Evolutionary conservation across 2,888 invertebrate species (phyloP), one percentile per base, ranked within the genome.

Genomic region (Philaethria dido): DNA sequence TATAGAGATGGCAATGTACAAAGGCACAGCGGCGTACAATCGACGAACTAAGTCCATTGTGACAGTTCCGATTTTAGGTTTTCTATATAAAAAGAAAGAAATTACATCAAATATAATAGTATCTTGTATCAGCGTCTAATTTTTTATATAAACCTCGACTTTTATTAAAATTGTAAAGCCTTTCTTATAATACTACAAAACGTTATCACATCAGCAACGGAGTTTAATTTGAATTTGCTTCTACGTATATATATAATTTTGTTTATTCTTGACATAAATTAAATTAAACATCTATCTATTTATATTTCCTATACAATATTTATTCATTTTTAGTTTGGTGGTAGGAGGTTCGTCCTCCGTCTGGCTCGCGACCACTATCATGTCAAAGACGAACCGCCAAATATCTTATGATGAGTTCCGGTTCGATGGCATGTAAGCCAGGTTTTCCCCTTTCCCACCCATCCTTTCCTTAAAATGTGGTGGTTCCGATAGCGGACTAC

Each of bases 11-110:
- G 74, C 74, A 74, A 63, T 71, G 72, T 73, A 84, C 84, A 84
- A 85, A 85, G 79, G 80, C 79, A 80, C 76, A 78, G 79, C 78
- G 76, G 75, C 78, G 74, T 74, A 77, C 81, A 85, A 87, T 87
- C 84, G 83, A 79, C 76, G 71, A 73, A 81, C 83, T 81, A 82
- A 80, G 74, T 72, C 84, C 72, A 84, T 88, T 87, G 87, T 87
- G 77, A 76, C 74, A 76, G 77, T 74, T 75, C 75, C 73, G 72
- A 77, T 75, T 52, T 29, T 74, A 72, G 72, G 72, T 75, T 73
- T 80, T 80, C 76, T 74, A 77, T 78, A 73, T 72, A 73, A 0
- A 48, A n/a, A 29, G 3, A 52, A 52, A 52, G n/a, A 33, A 33
- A 54, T 64, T 44, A 47, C 45, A 47, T 57, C 2, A 57, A 57